phyloP scores from a whole-genome alignment of 2,113 vertebrate genomes.

The Ceyx melanurus region DNA sequence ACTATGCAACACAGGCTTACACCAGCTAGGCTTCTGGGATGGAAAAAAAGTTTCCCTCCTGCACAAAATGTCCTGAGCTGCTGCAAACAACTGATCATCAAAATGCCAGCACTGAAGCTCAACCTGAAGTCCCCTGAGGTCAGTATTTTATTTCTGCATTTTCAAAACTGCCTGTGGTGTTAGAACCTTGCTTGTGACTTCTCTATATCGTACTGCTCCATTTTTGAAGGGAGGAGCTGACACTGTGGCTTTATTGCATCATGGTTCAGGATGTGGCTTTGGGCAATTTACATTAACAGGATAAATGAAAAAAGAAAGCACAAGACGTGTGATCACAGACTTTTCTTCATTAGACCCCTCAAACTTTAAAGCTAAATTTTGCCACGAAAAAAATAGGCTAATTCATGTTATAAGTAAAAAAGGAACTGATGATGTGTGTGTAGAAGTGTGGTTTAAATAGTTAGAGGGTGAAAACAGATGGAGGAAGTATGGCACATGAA shows the following conservation, averaged over 20 bases:
- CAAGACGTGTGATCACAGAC: background rate
- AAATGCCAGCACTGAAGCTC: background rate
- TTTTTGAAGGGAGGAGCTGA: background rate
- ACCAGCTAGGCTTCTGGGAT: background rate
- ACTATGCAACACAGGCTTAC: fast-evolving
- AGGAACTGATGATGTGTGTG: background rate
- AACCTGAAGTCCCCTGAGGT: background rate
- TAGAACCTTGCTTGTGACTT: background rate
- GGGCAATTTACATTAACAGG: background rate
- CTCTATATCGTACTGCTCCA: background rate
- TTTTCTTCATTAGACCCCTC: background rate
- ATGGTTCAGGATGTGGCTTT: slow-evolving; percentile 37
- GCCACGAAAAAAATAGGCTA: background rate
- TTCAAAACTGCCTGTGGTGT: background rate
- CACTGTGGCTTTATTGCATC: background rate
- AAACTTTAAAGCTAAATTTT: background rate
- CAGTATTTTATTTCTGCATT: background rate
- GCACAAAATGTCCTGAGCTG: background rate
- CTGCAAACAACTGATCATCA: background rate
- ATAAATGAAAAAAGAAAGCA: background rate
- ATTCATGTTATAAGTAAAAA: background rate
- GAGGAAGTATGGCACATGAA: background rate
- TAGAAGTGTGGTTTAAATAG: background rate
- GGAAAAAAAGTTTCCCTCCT: background rate
- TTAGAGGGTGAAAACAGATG: background rate